Base-by-base conservation (phyloP, 1,140 invertebrate genomes). In the Hylaeus anthracinus region DNA sequence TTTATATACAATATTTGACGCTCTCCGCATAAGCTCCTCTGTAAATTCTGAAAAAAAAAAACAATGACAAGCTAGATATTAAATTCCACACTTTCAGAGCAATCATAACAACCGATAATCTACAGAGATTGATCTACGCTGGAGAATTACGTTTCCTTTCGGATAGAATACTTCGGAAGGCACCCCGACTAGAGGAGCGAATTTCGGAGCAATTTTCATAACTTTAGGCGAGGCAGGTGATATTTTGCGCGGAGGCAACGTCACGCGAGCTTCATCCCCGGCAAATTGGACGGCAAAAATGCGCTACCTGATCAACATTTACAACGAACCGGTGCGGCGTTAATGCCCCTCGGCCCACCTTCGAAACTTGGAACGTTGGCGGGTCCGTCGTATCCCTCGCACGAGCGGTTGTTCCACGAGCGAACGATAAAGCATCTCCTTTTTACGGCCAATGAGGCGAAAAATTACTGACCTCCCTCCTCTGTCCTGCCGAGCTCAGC, bases 361-460 rank as follows among this genome's bases (percentile, higher is more conserved):
- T 79, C 76, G 15, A 77, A 67, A 66, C 61, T 67, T 43, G 45
- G 58, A 74, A 15, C 48, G 74, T 37, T 66, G 41, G 73, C 51
- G 72, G 79, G 85, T 70, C 58, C 75, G 66, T 79, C 51, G 26
- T n/a, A n/a, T n/a, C n/a, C 72, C 72, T 73, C 72, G 61, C 63
- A 8, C 61, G 26, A 51, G 67, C 53, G 55, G 48, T 39, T 79
- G 26, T 53, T 48, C 65, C 64, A 39, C 60, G 37, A 48, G 37
- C 64, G 72, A 76, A 76, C 86, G 79, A 87, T 84, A 84, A 87
- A 87, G 86, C 79, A 72, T 85, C 86, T 71, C 65, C 82, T 85
- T 87, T 87, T 84, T 87, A 73, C 66, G 72, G 69, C 66, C 86
- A 87, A 87, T 87, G 86, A 87, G 86, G 79, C 86, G 86, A 87